Conservation (phyloP, 2,113 vertebrate genomes). For the Nycticorax nycticorax region DNA sequence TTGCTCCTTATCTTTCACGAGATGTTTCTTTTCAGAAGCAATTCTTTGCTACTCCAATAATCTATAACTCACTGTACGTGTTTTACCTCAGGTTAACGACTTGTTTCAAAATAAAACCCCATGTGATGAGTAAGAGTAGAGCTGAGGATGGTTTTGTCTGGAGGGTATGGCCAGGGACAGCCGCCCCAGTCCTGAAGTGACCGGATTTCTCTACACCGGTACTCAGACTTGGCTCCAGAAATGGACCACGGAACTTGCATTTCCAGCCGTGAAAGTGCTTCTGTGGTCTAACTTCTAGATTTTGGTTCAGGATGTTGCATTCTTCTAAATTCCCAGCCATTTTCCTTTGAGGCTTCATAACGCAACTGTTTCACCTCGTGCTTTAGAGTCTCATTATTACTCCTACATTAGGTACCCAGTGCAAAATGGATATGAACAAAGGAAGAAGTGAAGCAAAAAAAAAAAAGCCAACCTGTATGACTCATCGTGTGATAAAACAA, state of each 20-base stretch:
- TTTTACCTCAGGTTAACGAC: background rate
- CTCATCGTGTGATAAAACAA: background rate
- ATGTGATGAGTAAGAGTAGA: background rate
- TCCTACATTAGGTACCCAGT: slow-evolving; percentile 1
- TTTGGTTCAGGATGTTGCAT: background rate
- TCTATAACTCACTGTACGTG: background rate
- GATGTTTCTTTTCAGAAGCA: background rate
- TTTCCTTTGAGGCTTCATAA: background rate
- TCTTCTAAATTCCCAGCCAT: background rate
- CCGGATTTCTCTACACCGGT: background rate
- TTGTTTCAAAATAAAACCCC: background rate
- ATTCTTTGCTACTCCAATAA: background rate
- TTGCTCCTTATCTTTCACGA: background rate
- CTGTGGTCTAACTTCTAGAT: background rate
- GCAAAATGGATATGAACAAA: background rate
- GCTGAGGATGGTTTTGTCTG: background rate
- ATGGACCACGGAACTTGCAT: background rate
- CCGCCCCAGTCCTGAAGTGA: background rate
- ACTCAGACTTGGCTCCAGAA: background rate
- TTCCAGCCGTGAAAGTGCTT: background rate
- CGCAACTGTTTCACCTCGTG: slow-evolving; percentile 1
- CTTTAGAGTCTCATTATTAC: slow-evolving; percentile 7
- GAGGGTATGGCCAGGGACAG: background rate
- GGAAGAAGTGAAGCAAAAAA: background rate
- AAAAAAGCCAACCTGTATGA: background rate